These are phyloP conservation scores for Xestia xanthographa DNA, from an alignment of 2,888 invertebrate species.

Conservation along the genomic window DNA sequence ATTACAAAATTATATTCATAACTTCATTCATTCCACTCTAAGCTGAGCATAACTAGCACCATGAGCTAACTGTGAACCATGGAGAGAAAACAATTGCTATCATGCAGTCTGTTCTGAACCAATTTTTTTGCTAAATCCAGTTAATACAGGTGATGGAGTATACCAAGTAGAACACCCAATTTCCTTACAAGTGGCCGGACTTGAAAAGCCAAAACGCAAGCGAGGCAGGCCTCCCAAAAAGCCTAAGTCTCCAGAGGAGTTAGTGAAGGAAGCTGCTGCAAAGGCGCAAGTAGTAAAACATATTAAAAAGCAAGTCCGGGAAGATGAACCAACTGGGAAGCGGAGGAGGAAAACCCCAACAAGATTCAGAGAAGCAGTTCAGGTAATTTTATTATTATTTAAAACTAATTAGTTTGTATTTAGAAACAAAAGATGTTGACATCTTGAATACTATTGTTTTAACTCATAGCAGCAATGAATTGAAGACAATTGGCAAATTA, in stretches of 20 bases:
- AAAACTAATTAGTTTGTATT: background rate
- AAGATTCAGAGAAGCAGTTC: slow-evolving; percentile 91
- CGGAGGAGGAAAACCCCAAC: slow-evolving; percentile 92
- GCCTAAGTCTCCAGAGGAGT: slow-evolving; percentile 81
- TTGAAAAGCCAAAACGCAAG: slow-evolving; percentile 92
- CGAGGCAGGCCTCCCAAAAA: slow-evolving; percentile 93
- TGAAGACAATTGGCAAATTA: background rate
- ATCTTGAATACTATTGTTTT: background rate
- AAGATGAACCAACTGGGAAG: slow-evolving; percentile 90
- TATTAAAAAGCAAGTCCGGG: slow-evolving; percentile 64
- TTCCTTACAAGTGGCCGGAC: slow-evolving; percentile 91
- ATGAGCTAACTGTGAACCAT: background rate
- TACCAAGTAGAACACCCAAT: slow-evolving; percentile 92
- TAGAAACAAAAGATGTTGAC: background rate
- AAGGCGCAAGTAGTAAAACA: slow-evolving; percentile 70
- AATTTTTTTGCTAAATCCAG: slow-evolving; percentile 76
- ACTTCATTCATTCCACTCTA: background rate
- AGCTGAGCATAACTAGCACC: background rate
- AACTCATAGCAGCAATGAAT: background rate
- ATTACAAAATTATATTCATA: background rate
- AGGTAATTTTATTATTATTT: slow-evolving; percentile 79
- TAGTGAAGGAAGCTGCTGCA: slow-evolving; percentile 74
- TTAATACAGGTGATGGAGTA: slow-evolving; percentile 91
- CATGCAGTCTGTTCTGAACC: background rate
- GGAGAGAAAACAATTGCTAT: background rate